Conservation (phyloP, 1,140 invertebrate species). For the Hyposmocoma kahamanoa region DNA sequence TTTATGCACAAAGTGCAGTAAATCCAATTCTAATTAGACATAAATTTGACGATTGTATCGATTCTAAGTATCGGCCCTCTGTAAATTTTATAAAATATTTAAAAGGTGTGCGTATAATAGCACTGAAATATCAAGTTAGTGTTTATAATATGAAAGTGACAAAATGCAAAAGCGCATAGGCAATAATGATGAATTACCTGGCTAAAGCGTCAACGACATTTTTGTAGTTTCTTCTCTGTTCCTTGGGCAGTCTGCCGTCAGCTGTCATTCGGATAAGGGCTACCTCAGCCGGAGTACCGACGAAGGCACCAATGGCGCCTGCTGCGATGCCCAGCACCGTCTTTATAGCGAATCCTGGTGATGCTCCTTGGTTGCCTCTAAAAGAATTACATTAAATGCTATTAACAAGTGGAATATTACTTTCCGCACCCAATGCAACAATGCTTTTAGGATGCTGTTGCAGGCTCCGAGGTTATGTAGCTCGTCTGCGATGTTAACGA, state of each 20-base stretch:
- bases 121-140: no score
- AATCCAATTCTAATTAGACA: no score
- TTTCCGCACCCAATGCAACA: no score
- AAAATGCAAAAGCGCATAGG: no score
- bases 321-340: conserved; percentile 88
- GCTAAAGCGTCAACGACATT: conserved; percentile 94
- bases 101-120: no score
- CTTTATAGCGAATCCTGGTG: conserved; percentile 80
- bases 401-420: background rate
- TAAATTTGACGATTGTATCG: no score
- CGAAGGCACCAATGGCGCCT: conserved; percentile 91
- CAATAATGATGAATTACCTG: conserved; percentile 54
- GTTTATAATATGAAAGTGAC: no score
- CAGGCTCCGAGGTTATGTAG: no score
- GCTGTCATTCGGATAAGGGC: conserved; percentile 97
- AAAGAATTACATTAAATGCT: conserved; percentile 2
- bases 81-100: no score
- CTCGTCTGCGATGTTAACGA: no score
- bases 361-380: conserved; percentile 39
- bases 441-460: background rate
- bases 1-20: no score
- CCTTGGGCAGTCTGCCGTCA: conserved; percentile 92
- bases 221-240: conserved; percentile 94
- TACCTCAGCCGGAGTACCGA: conserved; percentile 97
- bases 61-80: no score